A percentile compares a stretch with the other conserved stretches of the same genome.
Conservation (phyloP, 2,113 vertebrate genomes). For the Antechinus flavipes region DNA sequence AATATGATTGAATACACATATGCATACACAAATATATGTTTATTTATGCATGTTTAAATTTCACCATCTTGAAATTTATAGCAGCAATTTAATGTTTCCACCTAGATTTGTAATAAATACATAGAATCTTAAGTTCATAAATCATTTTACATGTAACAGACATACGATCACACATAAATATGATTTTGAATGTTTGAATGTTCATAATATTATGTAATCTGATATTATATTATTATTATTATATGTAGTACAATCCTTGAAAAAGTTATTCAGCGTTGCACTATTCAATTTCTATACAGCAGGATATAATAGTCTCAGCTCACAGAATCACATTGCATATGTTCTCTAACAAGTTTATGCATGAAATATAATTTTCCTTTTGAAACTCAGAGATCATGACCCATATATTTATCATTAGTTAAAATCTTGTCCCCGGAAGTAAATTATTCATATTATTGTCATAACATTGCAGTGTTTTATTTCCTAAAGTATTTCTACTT, state of each 20-base stretch:
- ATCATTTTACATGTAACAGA: neutral
- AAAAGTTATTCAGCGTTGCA: no score
- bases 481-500: neutral
- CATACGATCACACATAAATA: neutral
- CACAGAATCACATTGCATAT: no score
- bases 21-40: no score
- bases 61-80: neutral
- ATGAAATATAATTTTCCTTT: neutral
- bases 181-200: neutral
- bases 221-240: neutral
- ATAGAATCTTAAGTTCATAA: neutral
- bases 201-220: neutral
- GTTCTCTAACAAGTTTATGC: neutral
- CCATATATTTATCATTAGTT: neutral
- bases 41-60: neutral
- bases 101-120: neutral
- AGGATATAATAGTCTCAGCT: no score
- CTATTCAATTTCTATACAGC: no score
- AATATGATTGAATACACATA: neutral
- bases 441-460: neutral
- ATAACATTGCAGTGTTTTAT: neutral
- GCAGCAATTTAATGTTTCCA: slow-evolving; percentile 1
- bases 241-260: neutral
- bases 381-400: neutral
- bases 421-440: neutral